phyloP scores from a whole-genome alignment of 2,888 invertebrate species.

The Fragum fragum region DNA sequence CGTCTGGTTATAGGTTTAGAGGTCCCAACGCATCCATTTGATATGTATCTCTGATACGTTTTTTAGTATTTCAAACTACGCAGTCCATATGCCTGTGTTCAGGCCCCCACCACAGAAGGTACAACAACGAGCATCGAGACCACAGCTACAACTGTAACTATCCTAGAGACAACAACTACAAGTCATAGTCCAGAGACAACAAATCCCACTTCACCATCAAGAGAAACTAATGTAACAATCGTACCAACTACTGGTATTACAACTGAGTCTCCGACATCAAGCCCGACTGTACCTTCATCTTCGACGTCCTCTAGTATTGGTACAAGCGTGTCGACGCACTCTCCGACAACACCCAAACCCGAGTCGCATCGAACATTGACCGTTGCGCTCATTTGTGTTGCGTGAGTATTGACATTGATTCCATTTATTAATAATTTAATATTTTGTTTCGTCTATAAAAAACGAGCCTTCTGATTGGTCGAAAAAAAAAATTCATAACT shows the following conservation, averaged over 20 bases:
- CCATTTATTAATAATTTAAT: too few relatives aligned
- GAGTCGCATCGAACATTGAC: neutral
- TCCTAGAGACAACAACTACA: neutral
- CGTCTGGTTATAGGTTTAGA: too few relatives aligned
- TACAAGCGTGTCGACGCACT: neutral
- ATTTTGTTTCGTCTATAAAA: too few relatives aligned
- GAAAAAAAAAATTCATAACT: too few relatives aligned
- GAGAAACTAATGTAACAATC: neutral
- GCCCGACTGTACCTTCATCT: neutral
- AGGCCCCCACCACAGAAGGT: neutral
- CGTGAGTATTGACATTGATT: too few relatives aligned
- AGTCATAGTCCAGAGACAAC: neutral
- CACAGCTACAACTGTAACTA: neutral
- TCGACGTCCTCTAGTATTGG: neutral
- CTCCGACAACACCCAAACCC: neutral
- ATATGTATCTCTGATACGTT: neutral
- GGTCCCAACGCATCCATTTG: too few relatives aligned
- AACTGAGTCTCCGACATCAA: neutral
- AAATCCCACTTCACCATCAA: neutral
- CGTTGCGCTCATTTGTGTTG: neutral
- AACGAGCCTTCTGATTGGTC: too few relatives aligned
- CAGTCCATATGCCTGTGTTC: neutral
- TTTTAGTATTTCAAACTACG: conserved; percentile 4
- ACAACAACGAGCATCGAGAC: neutral
- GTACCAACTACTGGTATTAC: too few relatives aligned